Percentiles rank a stretch among this genome's conserved stretches.
These are phyloP conservation scores for Mythimna ferrago DNA, from an alignment of 2,888 invertebrate species.

Conservation along the genomic window DNA sequence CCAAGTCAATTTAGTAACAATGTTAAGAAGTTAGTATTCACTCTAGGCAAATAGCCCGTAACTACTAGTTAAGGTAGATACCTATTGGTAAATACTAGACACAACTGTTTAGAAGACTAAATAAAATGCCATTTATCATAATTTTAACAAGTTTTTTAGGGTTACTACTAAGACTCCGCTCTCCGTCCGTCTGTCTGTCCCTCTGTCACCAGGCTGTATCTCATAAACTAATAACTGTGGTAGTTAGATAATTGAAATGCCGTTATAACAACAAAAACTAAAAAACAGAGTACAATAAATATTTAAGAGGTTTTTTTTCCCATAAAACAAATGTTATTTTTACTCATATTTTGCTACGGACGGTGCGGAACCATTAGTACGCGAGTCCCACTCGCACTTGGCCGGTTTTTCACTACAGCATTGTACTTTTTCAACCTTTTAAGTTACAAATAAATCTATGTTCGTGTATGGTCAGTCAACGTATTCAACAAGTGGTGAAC, in stretches of 20 bases:
- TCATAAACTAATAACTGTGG: too few species aligned
- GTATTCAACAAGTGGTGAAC: conserved; percentile 53
- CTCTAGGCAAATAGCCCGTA: conserved; percentile 31
- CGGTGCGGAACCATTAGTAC: too few species aligned
- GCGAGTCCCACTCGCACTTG: too few species aligned
- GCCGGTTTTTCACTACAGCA: neutral
- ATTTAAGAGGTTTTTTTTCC: too few species aligned
- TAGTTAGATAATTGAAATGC: too few species aligned
- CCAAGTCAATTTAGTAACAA: conserved; percentile 46
- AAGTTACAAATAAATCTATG: conserved; percentile 19
- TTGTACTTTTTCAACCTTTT: conserved; percentile 4
- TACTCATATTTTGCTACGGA: too few species aligned
- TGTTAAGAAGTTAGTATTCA: conserved; percentile 43
- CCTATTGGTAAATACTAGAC: neutral
- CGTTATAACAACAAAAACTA: too few species aligned
- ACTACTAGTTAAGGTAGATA: neutral
- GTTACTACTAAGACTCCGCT: too few species aligned
- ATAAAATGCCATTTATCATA: neutral
- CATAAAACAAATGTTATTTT: too few species aligned
- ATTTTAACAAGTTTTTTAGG: neutral
- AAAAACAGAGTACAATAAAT: too few species aligned
- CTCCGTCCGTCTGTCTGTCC: too few species aligned
- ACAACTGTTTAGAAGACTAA: neutral
- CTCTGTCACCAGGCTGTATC: too few species aligned
- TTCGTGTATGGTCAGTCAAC: conserved; percentile 31